A percentile compares a stretch with the other conserved stretches of the same genome.
Evolutionary conservation across 2,797 vertebrate species (phyloP).

Genomic region (Sebastes diaconus): DNA sequence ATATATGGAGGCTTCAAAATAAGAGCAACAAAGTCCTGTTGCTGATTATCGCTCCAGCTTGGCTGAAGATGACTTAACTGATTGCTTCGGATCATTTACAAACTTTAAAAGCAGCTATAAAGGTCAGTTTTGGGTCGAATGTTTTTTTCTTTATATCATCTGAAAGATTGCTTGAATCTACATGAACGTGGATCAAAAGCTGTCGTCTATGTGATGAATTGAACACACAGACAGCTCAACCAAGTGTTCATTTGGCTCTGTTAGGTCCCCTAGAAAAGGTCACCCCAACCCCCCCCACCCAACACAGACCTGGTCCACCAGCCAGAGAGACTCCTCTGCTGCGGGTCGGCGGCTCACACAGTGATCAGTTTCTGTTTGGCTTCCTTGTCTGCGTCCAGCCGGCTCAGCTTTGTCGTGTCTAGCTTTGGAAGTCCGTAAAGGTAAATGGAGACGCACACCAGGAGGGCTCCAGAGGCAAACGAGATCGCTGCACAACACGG

Average conservation of each 20-base stretch:
- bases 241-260: not conserved
- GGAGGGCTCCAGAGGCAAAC: constrained; percentile 86
- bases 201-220: not conserved
- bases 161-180: not conserved
- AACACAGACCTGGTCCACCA: not conserved
- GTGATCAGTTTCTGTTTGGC: constrained; percentile 83
- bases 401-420: constrained; percentile 86
- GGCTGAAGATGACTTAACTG: not conserved
- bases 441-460: constrained; percentile 97
- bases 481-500: constrained; percentile 81
- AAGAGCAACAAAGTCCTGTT: not conserved
- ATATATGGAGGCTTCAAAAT: not conserved
- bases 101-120: not conserved
- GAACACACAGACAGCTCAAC: not conserved
- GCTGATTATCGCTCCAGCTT: constrained; percentile 16
- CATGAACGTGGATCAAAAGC: not conserved
- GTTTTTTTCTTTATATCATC: not conserved
- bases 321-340: not conserved
- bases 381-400: constrained; percentile 57
- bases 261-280: not conserved
- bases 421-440: constrained; percentile 94
- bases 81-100: constrained; percentile 14
- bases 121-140: not conserved
- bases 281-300: not conserved
- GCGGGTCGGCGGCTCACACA: constrained; percentile 77